Evolutionary conservation across 2,113 vertebrate species (phyloP), one percentile per base, ranked within the genome.

Genomic region (Ailuropoda melanoleuca): DNA sequence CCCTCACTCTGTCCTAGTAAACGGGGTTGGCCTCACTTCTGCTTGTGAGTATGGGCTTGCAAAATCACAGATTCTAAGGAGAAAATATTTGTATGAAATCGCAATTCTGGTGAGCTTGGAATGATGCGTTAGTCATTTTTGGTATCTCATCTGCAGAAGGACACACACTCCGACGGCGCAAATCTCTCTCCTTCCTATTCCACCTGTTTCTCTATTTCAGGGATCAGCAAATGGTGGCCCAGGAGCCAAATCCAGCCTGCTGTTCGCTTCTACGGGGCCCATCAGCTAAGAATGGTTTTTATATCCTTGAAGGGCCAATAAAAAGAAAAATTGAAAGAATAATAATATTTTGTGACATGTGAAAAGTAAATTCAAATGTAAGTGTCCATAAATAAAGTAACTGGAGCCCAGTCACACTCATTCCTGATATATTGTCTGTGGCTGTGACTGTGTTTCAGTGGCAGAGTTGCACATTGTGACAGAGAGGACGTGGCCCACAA

Each of bases 401-500:
- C 39, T 17, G 50, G 48, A 80, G 15, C 18, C 17, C 8, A 29
- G 18, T 6, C 1, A 6, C 4, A 8, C 14, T 48, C 7, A 2
- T 23, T 19, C 19, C 1, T 1, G 12, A 37, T 4, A 6, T 6
- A 12, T 39, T 21, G 0, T 19, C 74, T 46, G 0, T 1, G 34
- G 55, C 3, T 13, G 0, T 13, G 7, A 48, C 39, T 10, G 15
- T 6, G 11, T n/a, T 29, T 13, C 1, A 0, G 3, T 1, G 64
- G 1, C 8, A 50, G 11, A 26, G 9, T 2, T 26, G 17, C 80
- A 17, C 3, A 1, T n/a, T 66, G 70, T 34, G 34, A 37, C 75
- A 48, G 43, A 60, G n/a, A 81, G 10, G 7, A 60, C 19, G 14
- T 0, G 3, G 26, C 13, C 21, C 8, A 0, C 53, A 62, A 23